phyloP scores from a whole-genome alignment of 2,113 vertebrate species.

The Hystrix cristata region DNA sequence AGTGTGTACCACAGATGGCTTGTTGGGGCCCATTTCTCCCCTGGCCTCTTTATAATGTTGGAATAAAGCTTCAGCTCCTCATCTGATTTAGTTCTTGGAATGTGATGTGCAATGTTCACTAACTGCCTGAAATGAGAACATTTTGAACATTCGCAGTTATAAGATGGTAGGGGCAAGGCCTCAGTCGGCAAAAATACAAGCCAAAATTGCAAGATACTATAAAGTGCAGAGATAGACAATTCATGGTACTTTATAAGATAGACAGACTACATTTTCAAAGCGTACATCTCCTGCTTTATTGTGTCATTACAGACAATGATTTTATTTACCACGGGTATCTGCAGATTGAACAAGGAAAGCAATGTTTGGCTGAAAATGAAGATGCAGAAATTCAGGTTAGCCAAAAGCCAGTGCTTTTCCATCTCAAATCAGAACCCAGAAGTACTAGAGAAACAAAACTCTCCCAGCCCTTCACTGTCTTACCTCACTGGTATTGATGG shows the following conservation, averaged over 20 bases:
- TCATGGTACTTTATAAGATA: background rate
- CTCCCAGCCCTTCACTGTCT: background rate
- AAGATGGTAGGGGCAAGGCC: conserved; percentile 26
- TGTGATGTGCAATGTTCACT: background rate
- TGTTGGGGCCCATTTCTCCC: background rate
- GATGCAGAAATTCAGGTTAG: background rate
- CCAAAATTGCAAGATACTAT: conserved; percentile 31
- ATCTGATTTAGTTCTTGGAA: conserved; percentile 53
- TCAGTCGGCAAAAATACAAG: conserved; percentile 45
- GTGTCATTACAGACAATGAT: background rate
- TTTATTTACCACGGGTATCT: conserved; percentile 7
- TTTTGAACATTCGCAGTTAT: conserved; percentile 49
- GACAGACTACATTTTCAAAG: background rate
- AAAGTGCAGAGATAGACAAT: conserved; percentile 7
- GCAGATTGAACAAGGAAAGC: background rate
- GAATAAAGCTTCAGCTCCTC: conserved; percentile 30
- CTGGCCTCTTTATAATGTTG: background rate
- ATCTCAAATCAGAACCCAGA: background rate
- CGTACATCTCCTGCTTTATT: background rate
- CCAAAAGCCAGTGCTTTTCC: background rate
- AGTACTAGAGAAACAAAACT: background rate
- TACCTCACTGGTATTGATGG: background rate
- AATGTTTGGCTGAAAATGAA: background rate
- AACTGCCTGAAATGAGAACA: background rate
- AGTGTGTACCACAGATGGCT: background rate